These are phyloP conservation scores for Chaetodon trifascialis DNA, from an alignment of 2,113 vertebrate genomes.

Conservation along the genomic window DNA sequence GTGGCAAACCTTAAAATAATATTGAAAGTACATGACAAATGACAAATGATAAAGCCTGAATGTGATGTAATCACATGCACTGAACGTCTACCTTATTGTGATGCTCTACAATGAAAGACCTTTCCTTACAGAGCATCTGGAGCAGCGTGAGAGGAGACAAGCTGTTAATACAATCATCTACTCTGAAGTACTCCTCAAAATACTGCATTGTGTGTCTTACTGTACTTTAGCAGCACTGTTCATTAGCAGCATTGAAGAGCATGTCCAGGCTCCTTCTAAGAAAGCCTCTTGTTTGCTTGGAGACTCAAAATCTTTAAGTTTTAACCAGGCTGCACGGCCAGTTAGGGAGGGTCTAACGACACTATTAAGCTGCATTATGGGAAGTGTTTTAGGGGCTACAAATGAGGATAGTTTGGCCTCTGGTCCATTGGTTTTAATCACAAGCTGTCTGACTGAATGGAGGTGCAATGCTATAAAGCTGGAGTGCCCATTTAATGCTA, in stretches of 20 bases:
- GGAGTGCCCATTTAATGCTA: too few relatives aligned
- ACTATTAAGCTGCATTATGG: too few relatives aligned
- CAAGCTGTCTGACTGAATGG: too few relatives aligned
- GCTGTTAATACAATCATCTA: conserved; percentile 28
- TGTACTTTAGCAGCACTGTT: background rate
- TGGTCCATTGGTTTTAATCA: too few relatives aligned
- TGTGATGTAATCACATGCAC: conserved; percentile 28
- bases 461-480: too few relatives aligned
- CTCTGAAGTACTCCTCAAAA: background rate
- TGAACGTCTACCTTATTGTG: conserved; percentile 83
- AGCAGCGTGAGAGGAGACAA: conserved; percentile 72
- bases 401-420: too few relatives aligned
- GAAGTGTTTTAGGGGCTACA: too few relatives aligned
- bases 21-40: background rate
- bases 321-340: too few relatives aligned
- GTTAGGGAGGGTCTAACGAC: too few relatives aligned
- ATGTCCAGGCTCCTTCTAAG: too few relatives aligned
- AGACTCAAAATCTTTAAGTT: too few relatives aligned
- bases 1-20: background rate
- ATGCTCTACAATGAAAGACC: conserved; percentile 83
- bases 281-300: too few relatives aligned
- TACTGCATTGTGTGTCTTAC: background rate
- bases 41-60: background rate
- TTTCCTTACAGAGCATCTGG: conserved; percentile 85
- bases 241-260: background rate